Base-by-base conservation (phyloP, 1,140 invertebrate species). In the Lordiphosa stackelbergi region DNA sequence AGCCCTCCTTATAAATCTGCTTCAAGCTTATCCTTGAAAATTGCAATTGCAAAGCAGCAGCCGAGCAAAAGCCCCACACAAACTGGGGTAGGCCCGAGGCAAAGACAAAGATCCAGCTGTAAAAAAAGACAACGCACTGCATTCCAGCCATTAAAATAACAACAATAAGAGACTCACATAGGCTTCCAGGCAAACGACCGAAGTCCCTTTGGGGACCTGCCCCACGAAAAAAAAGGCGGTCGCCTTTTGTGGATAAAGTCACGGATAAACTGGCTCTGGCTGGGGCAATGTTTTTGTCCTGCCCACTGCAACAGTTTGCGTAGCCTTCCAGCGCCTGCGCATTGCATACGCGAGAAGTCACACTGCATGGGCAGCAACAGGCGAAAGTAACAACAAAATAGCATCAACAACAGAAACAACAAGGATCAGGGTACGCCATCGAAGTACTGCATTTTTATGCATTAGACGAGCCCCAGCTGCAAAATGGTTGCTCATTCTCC, bases 11-110 rank as follows among this genome's bases (percentile, higher is more conserved):
- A 85, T 85, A 85, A 85, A 85, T 85, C 79, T 79, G 79, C 72
- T 85, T 85, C 74, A 78, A 85, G 74, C 74, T 66, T 85, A 85
- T 85, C 81, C 79, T 85, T 85, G 79, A 85, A 79, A 85, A 85
- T 85, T 85, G 79, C 79, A 85, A 81, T 85, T 72, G 81, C 72
- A 83, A 60, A 83, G 69, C 69, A 79, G 49, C 41, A 57, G 48
- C 42, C 34, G 36, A n/a, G 28, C 16, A 34, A 36, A 54, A 41
- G 35, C 16, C 42, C 54, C 11, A 49, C 38, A 38, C 12, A 49
- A 49, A 45, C 49, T 56, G 37, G 12, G 37, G 61, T 41, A 53
- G 48, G 43, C 48, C 51, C 42, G 47, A 58, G 45, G 58, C 48
- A 40, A 37, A 48, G 49, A 51, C 40, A 62, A 41, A 61, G 51